Evolutionary conservation across 2,113 vertebrate genomes (phyloP).

Genomic region (Lontra canadensis): DNA sequence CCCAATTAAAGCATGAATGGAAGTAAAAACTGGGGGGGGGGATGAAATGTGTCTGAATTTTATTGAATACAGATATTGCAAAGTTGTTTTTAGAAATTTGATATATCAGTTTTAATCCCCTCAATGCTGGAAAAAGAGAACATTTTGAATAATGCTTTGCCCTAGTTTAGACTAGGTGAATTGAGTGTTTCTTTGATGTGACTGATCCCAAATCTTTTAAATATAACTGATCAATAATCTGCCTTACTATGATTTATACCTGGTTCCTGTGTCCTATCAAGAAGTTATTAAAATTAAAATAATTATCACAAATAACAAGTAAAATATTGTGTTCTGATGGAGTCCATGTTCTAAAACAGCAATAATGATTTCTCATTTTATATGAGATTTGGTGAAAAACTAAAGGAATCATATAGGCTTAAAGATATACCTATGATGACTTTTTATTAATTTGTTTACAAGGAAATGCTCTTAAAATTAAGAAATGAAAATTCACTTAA

Average conservation of each 20-base stretch:
- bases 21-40: neutral
- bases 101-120: neutral
- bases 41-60: neutral
- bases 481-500: conserved; percentile 30
- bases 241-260: neutral
- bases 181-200: neutral
- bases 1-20: neutral
- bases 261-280: neutral
- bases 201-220: neutral
- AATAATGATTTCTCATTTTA: neutral
- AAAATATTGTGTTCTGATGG: neutral
- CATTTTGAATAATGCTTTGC: neutral
- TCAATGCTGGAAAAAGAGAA: neutral
- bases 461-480: conserved; percentile 30
- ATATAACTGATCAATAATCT: neutral
- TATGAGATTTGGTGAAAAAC: neutral
- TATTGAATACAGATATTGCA: neutral
- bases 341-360: neutral
- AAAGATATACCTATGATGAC: neutral
- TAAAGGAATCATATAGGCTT: neutral
- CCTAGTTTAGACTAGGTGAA: neutral
- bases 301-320: conserved; percentile 21
- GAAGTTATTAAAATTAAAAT: conserved; percentile 1
- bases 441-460: neutral
- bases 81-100: neutral